phyloP scores from a whole-genome alignment of 2,797 vertebrate genomes.

The Sternotherus odoratus region DNA sequence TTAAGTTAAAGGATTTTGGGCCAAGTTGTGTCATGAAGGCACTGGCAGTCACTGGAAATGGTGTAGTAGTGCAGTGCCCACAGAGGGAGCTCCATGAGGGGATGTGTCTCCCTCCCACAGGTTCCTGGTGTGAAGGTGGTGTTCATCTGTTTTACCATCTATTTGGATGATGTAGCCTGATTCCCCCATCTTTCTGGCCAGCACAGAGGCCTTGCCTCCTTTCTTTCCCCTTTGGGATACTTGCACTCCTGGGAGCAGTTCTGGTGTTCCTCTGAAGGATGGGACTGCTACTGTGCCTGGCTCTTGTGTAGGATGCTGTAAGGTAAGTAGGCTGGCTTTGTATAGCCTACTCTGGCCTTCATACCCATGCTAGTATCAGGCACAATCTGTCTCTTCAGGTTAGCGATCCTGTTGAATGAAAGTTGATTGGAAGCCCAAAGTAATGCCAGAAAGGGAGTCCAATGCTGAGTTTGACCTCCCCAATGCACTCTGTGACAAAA shows the following conservation, averaged over 20 bases:
- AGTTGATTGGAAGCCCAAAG: background rate
- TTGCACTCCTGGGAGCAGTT: background rate
- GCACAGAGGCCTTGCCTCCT: background rate
- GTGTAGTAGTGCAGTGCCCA: background rate
- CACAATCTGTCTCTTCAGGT: background rate
- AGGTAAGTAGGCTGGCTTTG: background rate
- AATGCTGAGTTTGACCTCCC: background rate
- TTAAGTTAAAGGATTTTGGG: background rate
- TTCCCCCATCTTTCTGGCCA: background rate
- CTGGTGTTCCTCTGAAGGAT: background rate
- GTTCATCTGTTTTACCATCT: background rate
- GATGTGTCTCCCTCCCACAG: background rate
- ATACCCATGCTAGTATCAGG: background rate
- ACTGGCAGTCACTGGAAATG: background rate
- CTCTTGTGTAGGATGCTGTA: background rate
- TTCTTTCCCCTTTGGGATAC: background rate
- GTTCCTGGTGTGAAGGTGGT: background rate
- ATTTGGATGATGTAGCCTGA: background rate
- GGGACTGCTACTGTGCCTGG: background rate
- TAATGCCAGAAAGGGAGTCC: background rate
- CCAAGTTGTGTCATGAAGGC: background rate
- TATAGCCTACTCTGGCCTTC: background rate
- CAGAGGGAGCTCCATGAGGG: background rate
- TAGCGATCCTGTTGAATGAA: background rate
- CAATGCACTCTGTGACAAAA: background rate